A percentile compares a stretch with the other conserved stretches of the same genome.
Evolutionary conservation across 2,113 vertebrate genomes (phyloP).

Genomic region (Equus przewalskii): DNA sequence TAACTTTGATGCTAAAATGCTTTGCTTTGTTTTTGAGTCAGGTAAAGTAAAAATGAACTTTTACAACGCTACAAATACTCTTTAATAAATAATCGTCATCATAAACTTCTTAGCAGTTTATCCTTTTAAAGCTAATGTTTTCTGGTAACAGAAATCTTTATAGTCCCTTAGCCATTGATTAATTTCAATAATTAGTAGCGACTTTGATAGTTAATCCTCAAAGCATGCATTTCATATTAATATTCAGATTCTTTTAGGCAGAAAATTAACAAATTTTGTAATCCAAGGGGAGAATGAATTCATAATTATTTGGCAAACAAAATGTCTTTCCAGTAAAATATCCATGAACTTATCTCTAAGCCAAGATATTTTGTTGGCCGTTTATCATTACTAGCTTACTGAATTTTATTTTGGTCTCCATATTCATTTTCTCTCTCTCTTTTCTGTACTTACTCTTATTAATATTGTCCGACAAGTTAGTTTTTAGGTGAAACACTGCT

Average conservation of each 20-base stretch:
- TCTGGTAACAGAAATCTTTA: slow-evolving; percentile 38
- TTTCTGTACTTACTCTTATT: neutral
- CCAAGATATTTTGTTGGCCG: neutral
- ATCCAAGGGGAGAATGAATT: slow-evolving; percentile 17
- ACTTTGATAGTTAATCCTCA: slow-evolving; percentile 61
- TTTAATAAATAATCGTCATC: neutral
- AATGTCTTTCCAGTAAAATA: slow-evolving; percentile 45
- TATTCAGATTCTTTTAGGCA: slow-evolving; percentile 59
- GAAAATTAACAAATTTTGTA: slow-evolving; percentile 64
- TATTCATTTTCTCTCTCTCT: neutral
- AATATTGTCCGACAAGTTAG: neutral
- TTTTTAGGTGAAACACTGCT: neutral
- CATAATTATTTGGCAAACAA: slow-evolving; percentile 56
- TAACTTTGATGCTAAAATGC: slow-evolving; percentile 1
- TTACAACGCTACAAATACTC: neutral
- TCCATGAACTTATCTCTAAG: neutral
- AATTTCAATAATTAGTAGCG: slow-evolving; percentile 63
- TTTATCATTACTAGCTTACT: neutral
- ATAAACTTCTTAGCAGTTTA: slow-evolving; percentile 38
- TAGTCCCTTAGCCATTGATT: slow-evolving; percentile 58
- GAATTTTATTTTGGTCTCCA: neutral
- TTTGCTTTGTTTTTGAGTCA: slow-evolving; percentile 10
- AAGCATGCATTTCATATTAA: slow-evolving; percentile 65
- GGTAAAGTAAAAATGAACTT: neutral
- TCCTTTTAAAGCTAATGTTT: slow-evolving; percentile 40